Conservation (phyloP, 2,113 vertebrate species). For the Camelus bactrianus region DNA sequence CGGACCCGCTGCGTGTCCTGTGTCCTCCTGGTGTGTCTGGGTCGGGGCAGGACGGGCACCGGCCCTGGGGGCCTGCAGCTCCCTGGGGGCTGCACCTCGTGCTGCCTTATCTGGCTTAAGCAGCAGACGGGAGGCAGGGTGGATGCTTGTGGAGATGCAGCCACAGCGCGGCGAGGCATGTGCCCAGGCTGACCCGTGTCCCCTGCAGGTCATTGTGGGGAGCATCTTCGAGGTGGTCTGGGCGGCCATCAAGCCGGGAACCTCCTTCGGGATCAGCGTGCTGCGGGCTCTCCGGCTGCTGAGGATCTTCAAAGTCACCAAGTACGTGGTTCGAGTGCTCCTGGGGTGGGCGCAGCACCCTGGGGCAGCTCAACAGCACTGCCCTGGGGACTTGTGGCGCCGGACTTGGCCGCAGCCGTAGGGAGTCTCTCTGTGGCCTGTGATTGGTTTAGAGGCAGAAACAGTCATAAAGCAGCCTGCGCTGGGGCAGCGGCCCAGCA, state of each 20-base stretch:
- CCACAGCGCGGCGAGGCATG: not conserved
- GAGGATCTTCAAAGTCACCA: constrained; percentile 98
- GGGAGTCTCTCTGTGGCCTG: not conserved
- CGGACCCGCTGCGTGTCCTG: rapidly evolving
- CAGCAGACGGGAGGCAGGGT: too few relatives aligned
- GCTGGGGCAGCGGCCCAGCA: rapidly evolving
- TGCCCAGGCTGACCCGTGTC: rapidly evolving
- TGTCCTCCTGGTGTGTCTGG: not conserved
- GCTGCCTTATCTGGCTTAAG: not conserved
- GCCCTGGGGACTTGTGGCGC: rapidly evolving
- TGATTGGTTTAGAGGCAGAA: not conserved
- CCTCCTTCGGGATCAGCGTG: constrained; percentile 97
- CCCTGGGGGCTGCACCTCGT: rapidly evolving
- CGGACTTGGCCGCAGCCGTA: rapidly evolving
- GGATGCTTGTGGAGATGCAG: rapidly evolving
- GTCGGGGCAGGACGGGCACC: rapidly evolving
- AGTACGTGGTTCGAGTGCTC: constrained; percentile 86
- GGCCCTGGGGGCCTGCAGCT: not conserved
- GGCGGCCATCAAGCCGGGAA: constrained; percentile 96
- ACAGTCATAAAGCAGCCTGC: rapidly evolving
- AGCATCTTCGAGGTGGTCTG: constrained; percentile 99
- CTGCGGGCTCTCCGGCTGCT: constrained; percentile 94
- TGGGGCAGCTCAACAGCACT: too few relatives aligned
- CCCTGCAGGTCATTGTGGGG: constrained; percentile 95
- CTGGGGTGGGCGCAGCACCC: not conserved